Percentiles rank a stretch among this genome's conserved stretches.
Conservation (phyloP, 2,888 invertebrate genomes). For the Volucella bombylans region DNA sequence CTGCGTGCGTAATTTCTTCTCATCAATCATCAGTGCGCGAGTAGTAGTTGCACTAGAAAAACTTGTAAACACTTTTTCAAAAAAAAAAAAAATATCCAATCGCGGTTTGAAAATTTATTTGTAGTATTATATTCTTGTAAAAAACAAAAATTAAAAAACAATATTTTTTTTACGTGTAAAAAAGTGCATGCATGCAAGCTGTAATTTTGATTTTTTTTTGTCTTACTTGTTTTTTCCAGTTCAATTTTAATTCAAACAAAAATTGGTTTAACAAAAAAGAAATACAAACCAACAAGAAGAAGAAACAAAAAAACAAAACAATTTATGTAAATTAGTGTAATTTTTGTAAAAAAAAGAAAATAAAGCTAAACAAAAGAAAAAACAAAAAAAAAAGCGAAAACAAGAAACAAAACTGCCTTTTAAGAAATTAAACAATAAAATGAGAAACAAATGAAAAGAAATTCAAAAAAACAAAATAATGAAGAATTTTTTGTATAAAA, state of each 20-base stretch:
- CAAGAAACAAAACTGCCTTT: conserved; percentile 73
- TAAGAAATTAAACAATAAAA: conserved; percentile 71
- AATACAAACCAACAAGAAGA: conserved; percentile 27
- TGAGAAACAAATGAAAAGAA: conserved; percentile 15
- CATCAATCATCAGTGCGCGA: conserved; percentile 15
- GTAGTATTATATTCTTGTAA: conserved; percentile 26
- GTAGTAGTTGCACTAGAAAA: not conserved
- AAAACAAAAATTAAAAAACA: conserved; percentile 14
- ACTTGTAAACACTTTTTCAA: conserved; percentile 30
- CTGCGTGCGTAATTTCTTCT: conserved; percentile 47
- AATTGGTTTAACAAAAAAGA: not conserved
- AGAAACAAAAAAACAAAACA: conserved; percentile 30
- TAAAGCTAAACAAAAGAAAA: conserved; percentile 21
- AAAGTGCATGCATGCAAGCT: conserved; percentile 69
- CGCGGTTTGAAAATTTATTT: not conserved
- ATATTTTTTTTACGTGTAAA: conserved; percentile 32
- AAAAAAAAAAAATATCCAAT: conserved; percentile 20
- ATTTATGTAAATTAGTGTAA: conserved; percentile 73
- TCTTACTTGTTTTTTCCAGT: conserved; percentile 23
- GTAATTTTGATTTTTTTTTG: conserved; percentile 20
- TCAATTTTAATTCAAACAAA: conserved; percentile 13
- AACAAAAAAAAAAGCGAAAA: conserved; percentile 31
- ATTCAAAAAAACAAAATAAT: conserved; percentile 18
- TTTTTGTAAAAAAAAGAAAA: conserved; percentile 66
- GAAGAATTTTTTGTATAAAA: conserved; percentile 69